Conservation (phyloP, 2,888 invertebrate genomes). For the Exocentrus adspersus region DNA sequence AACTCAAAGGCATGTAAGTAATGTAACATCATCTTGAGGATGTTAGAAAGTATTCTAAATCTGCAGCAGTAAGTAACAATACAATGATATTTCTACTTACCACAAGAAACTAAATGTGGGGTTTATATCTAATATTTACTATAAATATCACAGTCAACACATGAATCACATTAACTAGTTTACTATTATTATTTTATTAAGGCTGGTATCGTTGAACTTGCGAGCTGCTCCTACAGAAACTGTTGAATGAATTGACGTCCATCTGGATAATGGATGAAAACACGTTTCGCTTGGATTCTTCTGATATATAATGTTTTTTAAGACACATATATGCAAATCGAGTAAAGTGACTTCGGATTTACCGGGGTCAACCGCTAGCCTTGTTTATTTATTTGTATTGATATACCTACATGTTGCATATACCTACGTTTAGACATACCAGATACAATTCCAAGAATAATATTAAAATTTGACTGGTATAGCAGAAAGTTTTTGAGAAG, state of each 20-base stretch:
- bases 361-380: no score
- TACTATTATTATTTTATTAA: not conserved
- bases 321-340: not conserved
- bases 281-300: slow-evolving; percentile 19
- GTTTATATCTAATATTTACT: not conserved
- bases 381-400: no score
- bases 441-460: no score
- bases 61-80: no score
- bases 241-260: not conserved
- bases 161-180: not conserved
- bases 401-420: no score
- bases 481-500: no score
- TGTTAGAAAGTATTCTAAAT: no score
- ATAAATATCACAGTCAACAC: not conserved
- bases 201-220: slow-evolving; percentile 9
- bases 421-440: no score
- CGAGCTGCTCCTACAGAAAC: slow-evolving; percentile 3
- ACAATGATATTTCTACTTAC: not conserved
- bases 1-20: no score
- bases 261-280: slow-evolving; percentile 12
- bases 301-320: not conserved
- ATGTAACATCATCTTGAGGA: no score
- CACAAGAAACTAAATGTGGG: not conserved
- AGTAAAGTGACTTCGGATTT: not conserved
- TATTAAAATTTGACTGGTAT: no score